Percentiles rank a stretch among this genome's conserved stretches.
These are phyloP conservation scores for Todiramphus chloris DNA, from an alignment of 2,113 vertebrate genomes.

Conservation along the genomic window DNA sequence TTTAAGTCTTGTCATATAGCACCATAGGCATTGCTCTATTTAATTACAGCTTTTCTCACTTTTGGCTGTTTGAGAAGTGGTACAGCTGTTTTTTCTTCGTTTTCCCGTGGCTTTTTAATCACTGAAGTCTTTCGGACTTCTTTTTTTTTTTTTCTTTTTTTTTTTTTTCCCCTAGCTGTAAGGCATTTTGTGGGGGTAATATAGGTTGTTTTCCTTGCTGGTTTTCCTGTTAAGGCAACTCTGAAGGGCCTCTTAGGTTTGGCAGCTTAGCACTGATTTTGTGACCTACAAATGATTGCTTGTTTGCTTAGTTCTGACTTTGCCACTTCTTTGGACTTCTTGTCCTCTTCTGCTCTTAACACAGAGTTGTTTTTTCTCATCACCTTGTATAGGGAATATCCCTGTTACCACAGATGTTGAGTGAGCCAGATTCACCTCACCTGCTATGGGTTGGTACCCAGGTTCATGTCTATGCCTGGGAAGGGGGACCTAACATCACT, in stretches of 20 bases:
- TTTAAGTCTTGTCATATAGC: not conserved
- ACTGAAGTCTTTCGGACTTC: constrained; percentile 16
- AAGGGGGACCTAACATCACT: rapidly evolving
- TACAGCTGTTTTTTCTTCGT: constrained; percentile 30
- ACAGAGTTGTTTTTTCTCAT: not conserved
- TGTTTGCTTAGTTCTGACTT: constrained; percentile 38
- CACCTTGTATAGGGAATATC: not conserved
- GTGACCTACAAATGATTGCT: constrained; percentile 21
- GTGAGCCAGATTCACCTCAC: not conserved
- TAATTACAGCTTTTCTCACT: not conserved
- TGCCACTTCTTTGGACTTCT: constrained; percentile 1
- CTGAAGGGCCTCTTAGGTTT: constrained; percentile 42
- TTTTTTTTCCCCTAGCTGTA: constrained; percentile 34
- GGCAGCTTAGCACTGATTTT: constrained; percentile 51
- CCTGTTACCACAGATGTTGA: rapidly evolving
- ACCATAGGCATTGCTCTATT: not conserved
- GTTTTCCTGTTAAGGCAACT: constrained; percentile 63
- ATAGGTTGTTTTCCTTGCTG: constrained; percentile 46
- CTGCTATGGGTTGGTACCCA: not conserved
- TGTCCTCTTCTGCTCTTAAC: not conserved
- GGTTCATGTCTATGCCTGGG: rapidly evolving
- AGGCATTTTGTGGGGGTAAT: constrained; percentile 32
- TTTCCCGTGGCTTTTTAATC: constrained; percentile 58
- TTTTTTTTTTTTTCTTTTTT: not conserved
- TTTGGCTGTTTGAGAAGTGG: not conserved